Base-by-base conservation (phyloP, 1,140 invertebrate genomes). In the Panonychus citri region DNA sequence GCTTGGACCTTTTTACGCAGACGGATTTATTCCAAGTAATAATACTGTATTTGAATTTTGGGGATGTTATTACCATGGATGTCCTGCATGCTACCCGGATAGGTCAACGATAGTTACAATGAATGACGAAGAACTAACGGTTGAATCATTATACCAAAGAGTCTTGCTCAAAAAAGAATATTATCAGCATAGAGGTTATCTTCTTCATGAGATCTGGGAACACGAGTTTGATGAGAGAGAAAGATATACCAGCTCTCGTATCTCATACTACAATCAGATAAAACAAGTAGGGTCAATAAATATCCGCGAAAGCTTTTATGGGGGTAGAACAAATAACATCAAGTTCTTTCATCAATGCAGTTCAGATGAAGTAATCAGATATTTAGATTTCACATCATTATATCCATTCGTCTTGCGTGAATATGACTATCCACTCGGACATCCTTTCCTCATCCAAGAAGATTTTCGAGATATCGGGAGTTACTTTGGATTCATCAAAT, bases 301-400 rank as follows among this genome's bases (percentile, higher is more conserved):
- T n/a, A 37, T 25, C 1, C 37, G 65, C 34, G 64, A 67, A 28
- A 61, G 61, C 40, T 68, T 70, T 51, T 68, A 63, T 54, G 67
- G 68, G 12, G 67, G 68, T 15, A 37, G 67, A n/a, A 68, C 64
- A 17, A 65, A 66, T 57, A 66, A 64, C 28, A 63, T 61, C 19
- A 57, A 61, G 7, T 52, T 66, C 13, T 61, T 61, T 30, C 62
- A 66, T 54, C 61, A 66, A 59, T 51, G 49, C 17, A 48, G 55
- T 28, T 34, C 57, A 10, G 57, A 55, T 53, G 66, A 70, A 1
- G 67, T 70, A 56, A 64, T 69, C 50, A 64, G 61, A 25, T 66
- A 62, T 25, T 56, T 69, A 2, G 68, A 70, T 56, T 54, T 43
- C 17, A 43, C 42, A n/a, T n/a, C 17, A 1, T 17, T 43, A 7